Base-by-base conservation (phyloP, 2,888 invertebrate species). In the Coenonympha arcania region DNA sequence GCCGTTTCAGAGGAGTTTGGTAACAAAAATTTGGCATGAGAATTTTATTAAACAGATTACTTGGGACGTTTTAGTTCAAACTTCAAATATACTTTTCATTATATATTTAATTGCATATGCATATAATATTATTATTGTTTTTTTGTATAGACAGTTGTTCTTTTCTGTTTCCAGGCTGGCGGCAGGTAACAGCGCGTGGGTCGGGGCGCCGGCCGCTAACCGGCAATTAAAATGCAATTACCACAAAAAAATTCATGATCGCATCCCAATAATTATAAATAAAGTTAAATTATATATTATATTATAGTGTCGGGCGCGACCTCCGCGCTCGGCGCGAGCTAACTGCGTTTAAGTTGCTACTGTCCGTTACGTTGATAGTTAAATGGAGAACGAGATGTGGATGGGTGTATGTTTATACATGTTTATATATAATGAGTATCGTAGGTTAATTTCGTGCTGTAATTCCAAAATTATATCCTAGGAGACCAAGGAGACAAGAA, bases 391-490 rank as follows among this genome's bases (percentile, higher is more conserved):
- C 61, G 64, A 63, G 68, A 73, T 72, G 76, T 76, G 80, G 71
- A 77, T 73, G 79, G 75, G 73, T 79, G 83, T 79, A 78, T 77
- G 79, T 82, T 78, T 80, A 81, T 81, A 80, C 76, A 78, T 79
- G 76, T 82, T 78, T 84, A 83, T 83, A 81, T 82, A 81, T 82
- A 81, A 79, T 79, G 80, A 80, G 73, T 82, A 83, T 81, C 66
- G 70, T 85, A 85, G 82, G 80, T 80, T 85, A 84, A 81, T 81
- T 79, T 82, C 74, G 82, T 81, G 83, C 79, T 79, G 83, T 81
- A 34, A 61, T 74, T 75, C 73, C 72, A 68, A 66, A 69, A 70
- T 66, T 55, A 62, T 63, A 43, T 46, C 31, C 34, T 9, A 9
- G 6, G 39, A 39, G 22, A 15, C 22, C 24, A 24, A 39, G 24